Evolutionary conservation across 2,797 vertebrate species (phyloP), one percentile per base, ranked within the genome.

Genomic region (Microctenopoma stevenorrisi): DNA sequence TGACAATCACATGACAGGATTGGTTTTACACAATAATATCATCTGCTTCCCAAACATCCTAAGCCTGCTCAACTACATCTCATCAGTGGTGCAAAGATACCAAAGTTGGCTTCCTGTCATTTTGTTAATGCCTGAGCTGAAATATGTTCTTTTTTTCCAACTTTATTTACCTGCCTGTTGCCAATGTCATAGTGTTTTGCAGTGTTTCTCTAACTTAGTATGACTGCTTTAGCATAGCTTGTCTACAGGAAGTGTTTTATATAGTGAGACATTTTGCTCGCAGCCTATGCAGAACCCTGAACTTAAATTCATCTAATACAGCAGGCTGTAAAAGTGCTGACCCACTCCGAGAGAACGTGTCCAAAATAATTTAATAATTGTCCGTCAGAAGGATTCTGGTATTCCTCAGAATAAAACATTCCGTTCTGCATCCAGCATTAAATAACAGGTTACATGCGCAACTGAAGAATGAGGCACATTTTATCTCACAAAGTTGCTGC

Each of bases 191-290:
- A 40, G 11, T 40, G 38, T 40, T 40, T 40, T 10, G 12, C 10
- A 40, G 12, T 3, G 13, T 14, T 5, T 13, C 12, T 14, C 40
- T 42, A 44, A 4, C 42, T 44, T 44, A 44, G 14, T 30, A 5
- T 52, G 14, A 49, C 44, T 53, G n/a, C 35, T 55, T 11, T 33
- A 59, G 18, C 9, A 13, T 60, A 33, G 30, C 30, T 33, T 33
- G 30, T 33, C 30, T 5, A 33, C 30, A 6, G 7, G 30, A 33
- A 54, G n/a, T 33, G 26, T 28, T 42, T 22, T 12, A 38, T 68
- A 55, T 58, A 25, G 43, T 54, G 30, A 38, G 48, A 47, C 49
- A 57, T 69, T 46, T 50, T n/a, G 58, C 22, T 64, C 18, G 37
- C 42, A 43, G 38, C 8, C 18, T 40, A 7, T 16, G 30, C 18